Evolutionary conservation across 2,888 invertebrate genomes (phyloP), one percentile per base, ranked within the genome.

Genomic region (Artemia sinica): DNA sequence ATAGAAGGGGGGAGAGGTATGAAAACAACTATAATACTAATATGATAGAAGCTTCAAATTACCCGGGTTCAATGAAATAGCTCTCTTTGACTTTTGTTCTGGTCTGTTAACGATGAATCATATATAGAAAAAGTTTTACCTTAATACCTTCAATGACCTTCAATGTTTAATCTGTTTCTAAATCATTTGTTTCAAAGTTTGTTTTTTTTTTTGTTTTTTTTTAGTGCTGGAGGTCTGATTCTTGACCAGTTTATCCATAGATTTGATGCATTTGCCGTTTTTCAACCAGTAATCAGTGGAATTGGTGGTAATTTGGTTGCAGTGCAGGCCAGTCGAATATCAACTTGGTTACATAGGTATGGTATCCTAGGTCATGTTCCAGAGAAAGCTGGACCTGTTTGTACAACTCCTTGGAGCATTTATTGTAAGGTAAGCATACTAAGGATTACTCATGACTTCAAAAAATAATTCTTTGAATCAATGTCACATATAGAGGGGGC

Each of bases 201-300:
- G 79, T 48, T 68, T 72, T 73, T 72, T n/a, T n/a, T n/a, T n/a
- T n/a, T n/a, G n/a, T 50, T 71, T 68, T 72, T 63, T 73, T 74
- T 63, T 72, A 82, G 86, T 73, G 81, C 85, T 74, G 88, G 87
- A 65, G 88, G 88, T 10, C 79, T 87, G 71, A 86, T 88, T 73
- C 77, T 88, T 73, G 86, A 87, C 75, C 83, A 82, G 73, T 85
- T 87, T 78, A 85, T 87, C 18, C 79, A 80, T 9, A 80, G 81
- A 70, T 88, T 84, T 76, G 82, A 83, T 73, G 85, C 85, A 69
- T 82, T 89, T 71, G 88, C 88, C 58, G 85, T 87, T 18, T 89
- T 86, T 76, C 88, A 88, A 78, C 88, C 88, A n/a, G 87, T 89
- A 14, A 86, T 89, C 72, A 89, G 88, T 76, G 88, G 88, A 48